A percentile compares a stretch with the other conserved stretches of the same genome.
Conservation (phyloP, 2,888 invertebrate genomes). For the Lasius fuliginosus region DNA sequence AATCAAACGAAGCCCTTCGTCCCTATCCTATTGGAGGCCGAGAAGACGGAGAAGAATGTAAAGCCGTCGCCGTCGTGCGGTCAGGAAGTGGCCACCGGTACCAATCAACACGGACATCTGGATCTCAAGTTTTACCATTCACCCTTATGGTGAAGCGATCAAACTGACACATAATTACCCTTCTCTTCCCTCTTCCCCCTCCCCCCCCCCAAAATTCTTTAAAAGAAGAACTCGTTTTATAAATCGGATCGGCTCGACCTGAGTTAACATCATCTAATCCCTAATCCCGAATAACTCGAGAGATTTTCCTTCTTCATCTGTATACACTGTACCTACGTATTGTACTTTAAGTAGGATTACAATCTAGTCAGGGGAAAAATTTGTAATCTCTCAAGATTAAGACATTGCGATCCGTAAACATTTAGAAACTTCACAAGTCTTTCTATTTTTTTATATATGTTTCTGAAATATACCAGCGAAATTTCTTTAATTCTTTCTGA, state of each 20-base stretch:
- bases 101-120: conserved; percentile 88
- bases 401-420: neutral
- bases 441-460: neutral
- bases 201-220: neutral
- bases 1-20: conserved; percentile 72
- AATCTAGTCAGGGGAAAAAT: neutral
- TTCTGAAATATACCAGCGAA: neutral
- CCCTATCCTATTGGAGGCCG: conserved; percentile 70
- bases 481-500: neutral
- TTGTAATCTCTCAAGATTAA: neutral
- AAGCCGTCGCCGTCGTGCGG: conserved; percentile 80
- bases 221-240: neutral
- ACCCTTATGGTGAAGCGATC: conserved; percentile 90
- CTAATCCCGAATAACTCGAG: neutral
- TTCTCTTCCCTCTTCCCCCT: neutral
- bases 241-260: neutral
- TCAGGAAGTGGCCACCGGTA: conserved; percentile 80
- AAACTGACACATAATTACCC: neutral
- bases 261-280: neutral
- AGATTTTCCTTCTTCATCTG: neutral
- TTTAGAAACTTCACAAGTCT: neutral
- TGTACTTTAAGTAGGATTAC: neutral
- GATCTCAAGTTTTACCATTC: conserved; percentile 94
- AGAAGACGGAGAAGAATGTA: conserved; percentile 68
- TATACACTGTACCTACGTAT: neutral